Percentiles rank a stretch among this genome's conserved stretches.
phyloP scores from a whole-genome alignment of 2,888 invertebrate genomes.

The Oxytorus armatus region DNA sequence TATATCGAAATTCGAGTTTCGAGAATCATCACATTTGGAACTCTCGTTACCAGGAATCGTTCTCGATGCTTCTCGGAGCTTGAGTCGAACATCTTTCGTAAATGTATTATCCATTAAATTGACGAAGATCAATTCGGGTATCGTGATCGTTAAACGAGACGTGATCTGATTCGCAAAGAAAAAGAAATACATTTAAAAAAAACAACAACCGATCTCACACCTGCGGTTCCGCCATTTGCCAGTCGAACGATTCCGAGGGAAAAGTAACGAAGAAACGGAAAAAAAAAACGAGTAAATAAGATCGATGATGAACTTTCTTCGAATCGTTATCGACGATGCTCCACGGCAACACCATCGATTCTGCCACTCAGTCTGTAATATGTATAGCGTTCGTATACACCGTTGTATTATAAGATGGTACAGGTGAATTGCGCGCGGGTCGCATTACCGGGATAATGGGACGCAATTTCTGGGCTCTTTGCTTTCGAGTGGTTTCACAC shows the following conservation, averaged over 20 bases:
- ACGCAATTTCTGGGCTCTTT: constrained; percentile 84
- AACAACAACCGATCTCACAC: constrained; percentile 63
- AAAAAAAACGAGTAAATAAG: constrained; percentile 40
- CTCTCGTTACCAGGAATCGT: not conserved
- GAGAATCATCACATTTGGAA: no score
- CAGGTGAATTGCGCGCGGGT: constrained; percentile 74
- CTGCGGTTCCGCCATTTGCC: constrained; percentile 51
- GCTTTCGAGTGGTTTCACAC: constrained; percentile 84
- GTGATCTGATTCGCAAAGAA: constrained; percentile 49
- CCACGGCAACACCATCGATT: constrained; percentile 30
- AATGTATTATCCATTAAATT: constrained; percentile 38
- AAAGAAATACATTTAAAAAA: no score
- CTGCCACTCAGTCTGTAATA: constrained; percentile 1
- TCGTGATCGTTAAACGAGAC: constrained; percentile 27
- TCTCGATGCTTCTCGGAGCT: constrained; percentile 6
- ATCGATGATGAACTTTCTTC: constrained; percentile 75
- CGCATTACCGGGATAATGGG: constrained; percentile 82
- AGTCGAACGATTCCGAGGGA: constrained; percentile 6
- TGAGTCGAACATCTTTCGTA: not conserved
- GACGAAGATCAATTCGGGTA: constrained; percentile 12
- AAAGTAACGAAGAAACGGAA: constrained; percentile 14
- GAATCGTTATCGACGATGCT: constrained; percentile 78
- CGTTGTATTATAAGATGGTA: constrained; percentile 45
- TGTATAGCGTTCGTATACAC: constrained; percentile 4
- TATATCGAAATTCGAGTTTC: no score